Evolutionary conservation across 2,113 vertebrate species (phyloP).

Genomic region (Phalacrocorax brasilianus): DNA sequence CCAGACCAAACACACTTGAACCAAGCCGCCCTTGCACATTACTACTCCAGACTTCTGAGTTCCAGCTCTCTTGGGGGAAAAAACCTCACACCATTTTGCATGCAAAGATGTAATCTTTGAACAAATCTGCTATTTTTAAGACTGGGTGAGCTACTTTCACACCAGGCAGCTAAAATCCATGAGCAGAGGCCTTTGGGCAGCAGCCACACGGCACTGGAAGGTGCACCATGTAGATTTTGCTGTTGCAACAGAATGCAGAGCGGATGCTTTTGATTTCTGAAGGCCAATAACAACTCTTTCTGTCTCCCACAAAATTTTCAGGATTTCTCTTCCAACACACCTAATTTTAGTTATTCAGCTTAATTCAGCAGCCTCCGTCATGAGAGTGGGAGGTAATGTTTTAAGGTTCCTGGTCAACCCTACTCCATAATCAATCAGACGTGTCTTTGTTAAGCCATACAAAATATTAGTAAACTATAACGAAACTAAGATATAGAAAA

Average conservation of each 20-base stretch:
- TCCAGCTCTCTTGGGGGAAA: not conserved
- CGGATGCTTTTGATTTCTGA: not conserved
- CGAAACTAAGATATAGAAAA: not conserved
- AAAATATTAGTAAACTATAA: not conserved
- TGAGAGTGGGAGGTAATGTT: not conserved
- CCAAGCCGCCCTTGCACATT: not conserved
- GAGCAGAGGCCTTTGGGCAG: not conserved
- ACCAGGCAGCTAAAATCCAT: not conserved
- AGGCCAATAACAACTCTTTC: not conserved
- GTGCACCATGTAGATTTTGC: not conserved
- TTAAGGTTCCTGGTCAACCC: not conserved
- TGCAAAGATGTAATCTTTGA: not conserved
- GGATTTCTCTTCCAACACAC: not conserved
- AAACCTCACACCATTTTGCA: not conserved
- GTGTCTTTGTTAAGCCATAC: not conserved
- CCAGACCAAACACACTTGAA: not conserved
- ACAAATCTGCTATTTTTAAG: not conserved
- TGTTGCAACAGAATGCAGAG: not conserved
- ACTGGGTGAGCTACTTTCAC: not conserved
- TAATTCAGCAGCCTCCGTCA: not conserved
- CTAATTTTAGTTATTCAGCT: not conserved
- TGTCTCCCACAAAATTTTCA: not conserved
- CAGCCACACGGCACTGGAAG: not conserved
- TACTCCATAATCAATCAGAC: not conserved
- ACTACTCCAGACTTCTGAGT: not conserved